Percentiles rank a stretch among this genome's conserved stretches.
phyloP scores from a whole-genome alignment of 2,113 vertebrate genomes.

The Psittacula cyanocephala region DNA sequence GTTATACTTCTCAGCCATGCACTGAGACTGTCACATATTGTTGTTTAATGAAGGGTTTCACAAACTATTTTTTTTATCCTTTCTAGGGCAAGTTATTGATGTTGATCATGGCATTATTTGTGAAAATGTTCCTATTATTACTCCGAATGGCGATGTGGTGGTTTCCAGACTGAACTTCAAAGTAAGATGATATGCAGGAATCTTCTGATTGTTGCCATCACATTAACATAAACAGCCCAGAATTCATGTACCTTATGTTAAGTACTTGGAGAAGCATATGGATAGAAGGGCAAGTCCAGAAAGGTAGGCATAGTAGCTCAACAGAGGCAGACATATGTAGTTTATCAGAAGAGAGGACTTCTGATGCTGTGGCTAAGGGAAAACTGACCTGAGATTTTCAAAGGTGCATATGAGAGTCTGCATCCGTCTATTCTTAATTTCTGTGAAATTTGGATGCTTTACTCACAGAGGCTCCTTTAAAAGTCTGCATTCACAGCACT shows the following conservation, averaged over 20 bases:
- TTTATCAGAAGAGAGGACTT: conserved; percentile 41
- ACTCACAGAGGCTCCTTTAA: background rate
- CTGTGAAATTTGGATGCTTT: background rate
- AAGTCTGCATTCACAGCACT: background rate
- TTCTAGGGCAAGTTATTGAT: conserved; percentile 91
- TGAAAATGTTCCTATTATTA: conserved; percentile 96
- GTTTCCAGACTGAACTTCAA: conserved; percentile 93
- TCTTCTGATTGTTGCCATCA: conserved; percentile 76
- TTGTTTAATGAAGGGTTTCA: background rate
- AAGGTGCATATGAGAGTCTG: background rate
- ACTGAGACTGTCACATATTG: background rate
- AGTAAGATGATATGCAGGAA: conserved; percentile 83
- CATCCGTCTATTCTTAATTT: background rate
- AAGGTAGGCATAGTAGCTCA: conserved; percentile 73
- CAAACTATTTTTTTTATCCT: conserved; percentile 4
- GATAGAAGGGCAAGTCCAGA: conserved; percentile 75
- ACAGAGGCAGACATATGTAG: conserved; percentile 43
- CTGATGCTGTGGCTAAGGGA: conserved; percentile 10
- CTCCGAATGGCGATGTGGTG: conserved; percentile 95
- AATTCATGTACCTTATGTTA: conserved; percentile 74
- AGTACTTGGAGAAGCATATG: conserved; percentile 73
- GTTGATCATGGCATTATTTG: conserved; percentile 97
- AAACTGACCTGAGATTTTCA: conserved; percentile 14
- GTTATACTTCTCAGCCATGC: background rate
- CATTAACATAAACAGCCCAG: conserved; percentile 73